These are phyloP conservation scores for Aulostomus chinensis DNA, from an alignment of 2,797 vertebrate genomes.

Conservation along the genomic window DNA sequence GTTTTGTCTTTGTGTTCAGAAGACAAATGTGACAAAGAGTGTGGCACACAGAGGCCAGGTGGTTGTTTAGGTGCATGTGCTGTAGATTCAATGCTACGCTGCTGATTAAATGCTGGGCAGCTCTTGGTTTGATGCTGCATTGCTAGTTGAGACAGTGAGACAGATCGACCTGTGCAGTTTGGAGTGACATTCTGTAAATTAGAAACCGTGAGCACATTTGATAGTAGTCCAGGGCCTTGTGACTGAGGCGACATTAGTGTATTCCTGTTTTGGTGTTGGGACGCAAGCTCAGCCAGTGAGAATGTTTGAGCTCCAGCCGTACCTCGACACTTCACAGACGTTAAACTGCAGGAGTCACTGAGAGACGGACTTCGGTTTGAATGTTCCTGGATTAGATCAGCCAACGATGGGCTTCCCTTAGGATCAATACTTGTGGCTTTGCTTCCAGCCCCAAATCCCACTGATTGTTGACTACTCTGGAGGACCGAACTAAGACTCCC, in stretches of 20 bases:
- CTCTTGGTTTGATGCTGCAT: constrained; percentile 56
- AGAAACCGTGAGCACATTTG: not conserved
- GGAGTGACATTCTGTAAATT: constrained; percentile 14
- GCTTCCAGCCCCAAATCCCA: constrained; percentile 42
- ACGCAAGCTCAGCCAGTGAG: constrained; percentile 59
- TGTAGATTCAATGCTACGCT: constrained; percentile 25
- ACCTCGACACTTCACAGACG: constrained; percentile 15
- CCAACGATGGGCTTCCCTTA: constrained; percentile 82
- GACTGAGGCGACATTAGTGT: constrained; percentile 6
- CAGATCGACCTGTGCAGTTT: constrained; percentile 39
- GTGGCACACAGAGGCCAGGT: constrained; percentile 71
- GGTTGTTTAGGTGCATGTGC: constrained; percentile 35
- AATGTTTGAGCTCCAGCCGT: constrained; percentile 14
- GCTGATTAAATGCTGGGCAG: constrained; percentile 12
- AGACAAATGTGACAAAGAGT: constrained; percentile 80
- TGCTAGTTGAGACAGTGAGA: constrained; percentile 78
- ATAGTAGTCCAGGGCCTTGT: constrained; percentile 6
- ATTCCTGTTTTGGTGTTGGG: constrained; percentile 55
- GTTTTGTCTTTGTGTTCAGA: constrained; percentile 73
- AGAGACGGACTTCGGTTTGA: constrained; percentile 72
- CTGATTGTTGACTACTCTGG: constrained; percentile 58
- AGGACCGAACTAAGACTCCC: constrained; percentile 70
- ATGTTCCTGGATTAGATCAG: constrained; percentile 88
- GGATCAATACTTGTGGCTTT: constrained; percentile 57
- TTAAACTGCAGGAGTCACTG: constrained; percentile 55